A percentile compares a stretch with the other conserved stretches of the same genome.
phyloP scores from a whole-genome alignment of 2,888 invertebrate species.

The Rhaphigaster nebulosa region DNA sequence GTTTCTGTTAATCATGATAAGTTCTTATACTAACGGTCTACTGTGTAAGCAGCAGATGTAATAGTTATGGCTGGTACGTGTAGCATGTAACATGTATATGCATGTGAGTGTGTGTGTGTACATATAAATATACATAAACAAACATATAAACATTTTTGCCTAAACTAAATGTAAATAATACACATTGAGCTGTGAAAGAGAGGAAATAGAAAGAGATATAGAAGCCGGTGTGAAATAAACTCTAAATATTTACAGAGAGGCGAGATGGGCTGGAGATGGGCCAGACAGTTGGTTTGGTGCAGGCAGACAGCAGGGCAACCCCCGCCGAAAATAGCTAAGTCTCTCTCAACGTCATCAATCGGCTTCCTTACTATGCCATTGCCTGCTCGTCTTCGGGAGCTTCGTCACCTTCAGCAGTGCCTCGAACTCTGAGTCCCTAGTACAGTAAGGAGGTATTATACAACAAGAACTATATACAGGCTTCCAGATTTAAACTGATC shows the following conservation, averaged over 20 bases:
- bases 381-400: background rate
- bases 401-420: conserved; percentile 19
- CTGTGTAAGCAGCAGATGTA: too few relatives aligned
- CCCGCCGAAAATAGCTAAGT: background rate
- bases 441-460: background rate
- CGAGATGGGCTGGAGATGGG: background rate
- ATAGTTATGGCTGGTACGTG: too few relatives aligned
- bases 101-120: too few relatives aligned
- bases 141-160: background rate
- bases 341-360: background rate
- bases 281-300: background rate
- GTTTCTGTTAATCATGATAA: too few relatives aligned
- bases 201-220: background rate
- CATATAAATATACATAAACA: background rate
- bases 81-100: too few relatives aligned
- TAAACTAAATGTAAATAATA: background rate
- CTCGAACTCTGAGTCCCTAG: conserved; percentile 52
- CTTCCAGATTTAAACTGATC: too few relatives aligned
- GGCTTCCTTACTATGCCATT: background rate
- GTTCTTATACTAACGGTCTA: too few relatives aligned
- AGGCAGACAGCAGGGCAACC: conserved; percentile 32
- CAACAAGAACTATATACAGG: too few relatives aligned
- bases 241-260: conserved; percentile 18
- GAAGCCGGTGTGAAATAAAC: background rate
- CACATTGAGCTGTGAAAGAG: background rate